Evolutionary conservation across 2,888 invertebrate species (phyloP).

Genomic region (Beris chalybata): DNA sequence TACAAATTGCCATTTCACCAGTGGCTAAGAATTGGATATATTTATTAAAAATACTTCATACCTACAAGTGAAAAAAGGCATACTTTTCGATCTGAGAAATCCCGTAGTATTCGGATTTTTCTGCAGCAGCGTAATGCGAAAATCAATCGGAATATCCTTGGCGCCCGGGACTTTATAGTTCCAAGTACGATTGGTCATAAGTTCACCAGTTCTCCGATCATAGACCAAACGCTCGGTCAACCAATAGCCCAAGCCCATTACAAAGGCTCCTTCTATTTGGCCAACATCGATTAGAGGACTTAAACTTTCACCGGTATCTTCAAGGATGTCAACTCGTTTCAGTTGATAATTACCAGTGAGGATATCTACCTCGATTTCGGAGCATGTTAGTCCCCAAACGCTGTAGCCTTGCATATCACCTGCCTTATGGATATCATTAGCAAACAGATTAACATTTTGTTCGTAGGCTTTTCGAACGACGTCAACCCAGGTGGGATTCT

Average conservation of each 20-base stretch:
- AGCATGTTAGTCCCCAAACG: slow-evolving; percentile 63
- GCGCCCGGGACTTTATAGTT: slow-evolving; percentile 71
- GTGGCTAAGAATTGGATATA: slow-evolving; percentile 44
- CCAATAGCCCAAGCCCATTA: slow-evolving; percentile 72
- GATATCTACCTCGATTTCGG: slow-evolving; percentile 73
- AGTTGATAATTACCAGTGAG: slow-evolving; percentile 71
- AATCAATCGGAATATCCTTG: slow-evolving; percentile 71
- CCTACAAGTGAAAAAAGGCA: background rate
- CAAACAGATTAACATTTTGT: slow-evolving; percentile 60
- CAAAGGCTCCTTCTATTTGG: slow-evolving; percentile 73
- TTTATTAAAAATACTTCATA: background rate
- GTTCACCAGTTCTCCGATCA: slow-evolving; percentile 60
- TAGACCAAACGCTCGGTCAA: slow-evolving; percentile 67
- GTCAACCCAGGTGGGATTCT: slow-evolving; percentile 60
- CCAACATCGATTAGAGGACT: slow-evolving; percentile 69
- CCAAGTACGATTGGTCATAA: slow-evolving; percentile 74
- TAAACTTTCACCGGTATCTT: slow-evolving; percentile 68
- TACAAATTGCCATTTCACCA: slow-evolving; percentile 49
- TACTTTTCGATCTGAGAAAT: slow-evolving; percentile 71
- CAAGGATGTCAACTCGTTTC: slow-evolving; percentile 65
- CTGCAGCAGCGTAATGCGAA: slow-evolving; percentile 65
- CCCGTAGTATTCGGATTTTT: slow-evolving; percentile 66
- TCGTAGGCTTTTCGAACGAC: slow-evolving; percentile 58
- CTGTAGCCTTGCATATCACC: slow-evolving; percentile 59
- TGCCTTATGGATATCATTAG: slow-evolving; percentile 59